Base-by-base conservation (phyloP, 1,140 invertebrate genomes). In the Orussus abietinus region DNA sequence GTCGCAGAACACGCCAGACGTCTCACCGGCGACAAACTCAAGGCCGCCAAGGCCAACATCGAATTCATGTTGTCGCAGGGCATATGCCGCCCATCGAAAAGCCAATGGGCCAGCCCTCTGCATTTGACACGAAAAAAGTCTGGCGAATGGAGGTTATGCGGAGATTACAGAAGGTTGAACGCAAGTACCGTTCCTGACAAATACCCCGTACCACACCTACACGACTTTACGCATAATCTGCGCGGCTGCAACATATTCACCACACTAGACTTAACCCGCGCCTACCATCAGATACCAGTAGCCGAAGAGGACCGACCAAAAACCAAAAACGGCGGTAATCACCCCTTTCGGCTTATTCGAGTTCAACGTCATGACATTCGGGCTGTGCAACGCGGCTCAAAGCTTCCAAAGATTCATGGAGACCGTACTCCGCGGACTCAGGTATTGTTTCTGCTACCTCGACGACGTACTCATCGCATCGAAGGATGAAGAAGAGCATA, bases 221-320 rank as follows among this genome's bases (percentile, higher is more conserved):
- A 49, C 3, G 47, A 56, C 18, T 47, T 55, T 2, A 44, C 75
- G 4, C 48, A 59, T 20, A 30, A 26, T 2, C 32, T 76, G 5
- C 28, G 32, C 1, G 63, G 59, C 0, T 36, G 52, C 4, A 53
- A 31, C 6, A 56, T 57, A 14, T 76, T 77, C 37, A 51, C 59
- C 2, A 51, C 49, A 0, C 30, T 78, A 2, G 75, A 78, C 54
- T 26, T 75, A 2, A n/a, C n/a, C n/a, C n/a, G n/a, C n/a, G n/a
- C n/a, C n/a, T n/a, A n/a, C n/a, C n/a, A n/a, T n/a, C n/a, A 55
- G 30, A 49, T 62, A 2, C 57, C 47, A 5, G 38, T 55, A 3
- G 30, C 22, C 3, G n/a, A 29, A 9, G 36, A 45, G 5, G 45
- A 59, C 18, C 43, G 57, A 10, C 20, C 10, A 14, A 54, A 45